A percentile compares a stretch with the other conserved stretches of the same genome.
Evolutionary conservation across 2,113 vertebrate species (phyloP).

Genomic region (Neodontobutis hainanensis): DNA sequence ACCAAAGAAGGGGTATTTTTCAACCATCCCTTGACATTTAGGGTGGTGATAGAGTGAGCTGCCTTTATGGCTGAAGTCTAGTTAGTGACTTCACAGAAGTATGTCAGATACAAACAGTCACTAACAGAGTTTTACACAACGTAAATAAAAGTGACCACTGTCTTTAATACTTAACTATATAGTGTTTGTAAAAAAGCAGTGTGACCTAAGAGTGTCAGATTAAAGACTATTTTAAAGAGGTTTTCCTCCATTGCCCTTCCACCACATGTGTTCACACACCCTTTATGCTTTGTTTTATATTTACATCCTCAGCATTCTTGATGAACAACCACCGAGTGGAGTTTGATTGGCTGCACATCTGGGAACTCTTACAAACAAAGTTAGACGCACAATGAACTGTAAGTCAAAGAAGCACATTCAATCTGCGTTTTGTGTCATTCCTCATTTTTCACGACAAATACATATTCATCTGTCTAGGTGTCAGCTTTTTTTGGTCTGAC

Average conservation of each 20-base stretch:
- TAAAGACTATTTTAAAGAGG: constrained; percentile 36
- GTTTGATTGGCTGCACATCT: constrained; percentile 65
- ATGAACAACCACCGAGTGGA: constrained; percentile 60
- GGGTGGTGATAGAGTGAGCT: constrained; percentile 36
- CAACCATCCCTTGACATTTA: constrained; percentile 26
- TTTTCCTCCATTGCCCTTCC: constrained; percentile 27
- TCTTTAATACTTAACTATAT: too few species aligned
- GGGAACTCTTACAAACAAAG: constrained; percentile 58
- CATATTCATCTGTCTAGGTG: constrained; percentile 59
- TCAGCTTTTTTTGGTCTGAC: constrained; percentile 45
- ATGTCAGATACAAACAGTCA: neutral
- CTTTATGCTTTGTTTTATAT: constrained; percentile 26
- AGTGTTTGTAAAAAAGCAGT: constrained; percentile 32
- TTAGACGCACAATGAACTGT: constrained; percentile 36
- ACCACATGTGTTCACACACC: constrained; percentile 15
- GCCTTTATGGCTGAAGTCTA: constrained; percentile 14
- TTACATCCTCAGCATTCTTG: constrained; percentile 47
- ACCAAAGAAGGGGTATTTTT: constrained; percentile 24
- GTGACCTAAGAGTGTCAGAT: constrained; percentile 9
- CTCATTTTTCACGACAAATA: constrained; percentile 51
- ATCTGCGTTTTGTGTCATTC: constrained; percentile 37
- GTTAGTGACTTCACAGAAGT: constrained; percentile 25
- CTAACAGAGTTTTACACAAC: too few species aligned
- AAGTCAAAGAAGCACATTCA: constrained; percentile 42
- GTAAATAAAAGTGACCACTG: too few species aligned